Conservation (phyloP, 1,140 invertebrate species). For the Phymastichus coffea region DNA sequence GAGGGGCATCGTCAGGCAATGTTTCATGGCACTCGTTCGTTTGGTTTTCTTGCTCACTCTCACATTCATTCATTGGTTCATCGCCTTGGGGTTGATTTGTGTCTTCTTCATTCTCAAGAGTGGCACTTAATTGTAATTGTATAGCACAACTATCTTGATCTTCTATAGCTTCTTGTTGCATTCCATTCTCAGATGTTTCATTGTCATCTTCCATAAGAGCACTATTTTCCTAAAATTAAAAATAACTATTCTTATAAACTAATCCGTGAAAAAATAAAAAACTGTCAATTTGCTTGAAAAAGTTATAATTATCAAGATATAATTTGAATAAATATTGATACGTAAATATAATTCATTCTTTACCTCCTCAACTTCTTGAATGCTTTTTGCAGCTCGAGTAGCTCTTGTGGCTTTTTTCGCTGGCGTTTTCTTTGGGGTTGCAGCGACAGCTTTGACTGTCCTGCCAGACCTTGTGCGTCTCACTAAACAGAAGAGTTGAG, state of each 20-base stretch:
- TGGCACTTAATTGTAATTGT: slow-evolving; percentile 34
- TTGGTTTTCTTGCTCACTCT: not conserved
- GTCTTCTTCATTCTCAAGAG: slow-evolving; percentile 22
- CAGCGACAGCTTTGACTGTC: slow-evolving; percentile 35
- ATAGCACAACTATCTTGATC: not conserved
- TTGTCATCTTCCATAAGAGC: not conserved
- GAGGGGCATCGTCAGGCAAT: not conserved
- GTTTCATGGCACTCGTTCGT: not conserved
- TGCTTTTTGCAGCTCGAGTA: slow-evolving; percentile 34
- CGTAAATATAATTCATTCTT: slow-evolving; percentile 17
- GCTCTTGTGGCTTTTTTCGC: slow-evolving; percentile 39
- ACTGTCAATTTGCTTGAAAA: not conserved
- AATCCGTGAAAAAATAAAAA: not conserved
- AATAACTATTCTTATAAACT: not conserved
- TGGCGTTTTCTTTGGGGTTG: slow-evolving; percentile 41
- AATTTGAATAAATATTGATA: not conserved
- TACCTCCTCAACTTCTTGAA: slow-evolving; percentile 38
- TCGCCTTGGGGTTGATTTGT: slow-evolving; percentile 20
- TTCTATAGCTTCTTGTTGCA: not conserved
- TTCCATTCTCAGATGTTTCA: slow-evolving; percentile 15
- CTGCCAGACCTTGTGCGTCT: slow-evolving; percentile 45
- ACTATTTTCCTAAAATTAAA: slow-evolving; percentile 9
- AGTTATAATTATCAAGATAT: not conserved
- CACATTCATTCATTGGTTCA: not conserved
- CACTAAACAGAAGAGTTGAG: slow-evolving; percentile 15